phyloP scores from a whole-genome alignment of 2,113 vertebrate genomes.

The western clawed frog (Xenopus tropicalis) region DNA sequence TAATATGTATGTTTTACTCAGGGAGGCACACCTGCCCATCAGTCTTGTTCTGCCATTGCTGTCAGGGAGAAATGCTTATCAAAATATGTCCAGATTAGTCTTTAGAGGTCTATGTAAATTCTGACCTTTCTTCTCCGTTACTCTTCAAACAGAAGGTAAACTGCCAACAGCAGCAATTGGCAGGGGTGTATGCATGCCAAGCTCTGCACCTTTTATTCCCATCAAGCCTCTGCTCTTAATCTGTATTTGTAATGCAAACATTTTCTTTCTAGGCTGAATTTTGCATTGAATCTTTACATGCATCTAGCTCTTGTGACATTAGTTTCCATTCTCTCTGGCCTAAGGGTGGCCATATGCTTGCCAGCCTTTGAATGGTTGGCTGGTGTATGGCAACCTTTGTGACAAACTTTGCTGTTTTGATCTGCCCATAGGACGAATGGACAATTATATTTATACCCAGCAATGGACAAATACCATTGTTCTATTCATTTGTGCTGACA shows the following conservation, averaged over 20 bases:
- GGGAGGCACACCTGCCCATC: constrained; percentile 14
- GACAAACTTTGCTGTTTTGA: too few relatives aligned
- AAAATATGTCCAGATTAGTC: constrained; percentile 34
- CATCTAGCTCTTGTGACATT: too few relatives aligned
- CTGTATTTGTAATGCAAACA: neutral
- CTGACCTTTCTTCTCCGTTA: constrained; percentile 32
- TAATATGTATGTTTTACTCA: constrained; percentile 8
- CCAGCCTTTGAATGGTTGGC: too few relatives aligned
- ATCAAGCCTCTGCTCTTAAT: neutral
- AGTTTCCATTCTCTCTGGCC: too few relatives aligned
- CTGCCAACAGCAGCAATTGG: constrained; percentile 23
- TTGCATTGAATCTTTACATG: too few relatives aligned
- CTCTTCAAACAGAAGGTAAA: constrained; percentile 31
- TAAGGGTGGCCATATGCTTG: too few relatives aligned
- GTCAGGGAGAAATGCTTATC: constrained; percentile 34
- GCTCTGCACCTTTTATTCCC: neutral
- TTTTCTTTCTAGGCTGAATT: too few relatives aligned
- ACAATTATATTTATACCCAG: too few relatives aligned
- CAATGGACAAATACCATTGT: too few relatives aligned
- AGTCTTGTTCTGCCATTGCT: constrained; percentile 38
- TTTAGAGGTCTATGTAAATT: constrained; percentile 38
- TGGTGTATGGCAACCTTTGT: too few relatives aligned
- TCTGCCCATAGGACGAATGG: too few relatives aligned
- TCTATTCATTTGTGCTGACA: too few relatives aligned
- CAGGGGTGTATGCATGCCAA: neutral